phyloP scores from a whole-genome alignment of 1,140 invertebrate genomes.

The Himalopsyche phryganea region DNA sequence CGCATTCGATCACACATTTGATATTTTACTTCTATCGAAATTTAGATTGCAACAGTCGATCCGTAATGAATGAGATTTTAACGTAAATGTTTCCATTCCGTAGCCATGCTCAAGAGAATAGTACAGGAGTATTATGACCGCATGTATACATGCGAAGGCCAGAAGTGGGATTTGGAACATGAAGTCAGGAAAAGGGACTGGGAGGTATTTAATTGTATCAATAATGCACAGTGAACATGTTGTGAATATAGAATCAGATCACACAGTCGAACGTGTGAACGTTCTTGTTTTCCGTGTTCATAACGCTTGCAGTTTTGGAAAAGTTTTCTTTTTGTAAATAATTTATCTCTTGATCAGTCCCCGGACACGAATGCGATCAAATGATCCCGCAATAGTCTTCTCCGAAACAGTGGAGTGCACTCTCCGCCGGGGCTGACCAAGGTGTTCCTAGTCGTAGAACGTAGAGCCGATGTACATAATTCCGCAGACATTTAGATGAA shows the following conservation, averaged over 20 bases:
- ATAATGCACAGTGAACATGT: conserved; percentile 46
- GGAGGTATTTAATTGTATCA: conserved; percentile 75
- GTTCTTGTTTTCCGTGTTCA: conserved; percentile 50
- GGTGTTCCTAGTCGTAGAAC: conserved; percentile 24
- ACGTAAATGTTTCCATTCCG: conserved; percentile 51
- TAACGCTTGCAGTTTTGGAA: conserved; percentile 54
- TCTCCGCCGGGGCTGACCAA: conserved; percentile 31
- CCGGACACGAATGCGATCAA: conserved; percentile 18
- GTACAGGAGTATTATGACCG: conserved; percentile 93
- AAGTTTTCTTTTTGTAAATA: conserved; percentile 52
- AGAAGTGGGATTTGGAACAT: conserved; percentile 99
- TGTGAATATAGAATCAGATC: conserved; percentile 55
- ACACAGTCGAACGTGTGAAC: conserved; percentile 53
- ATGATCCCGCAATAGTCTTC: not conserved
- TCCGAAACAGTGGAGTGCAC: not conserved
- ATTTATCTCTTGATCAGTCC: conserved; percentile 36
- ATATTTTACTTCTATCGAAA: conserved; percentile 7
- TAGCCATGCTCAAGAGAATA: conserved; percentile 82
- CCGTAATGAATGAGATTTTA: conserved; percentile 22
- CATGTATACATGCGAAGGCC: conserved; percentile 93
- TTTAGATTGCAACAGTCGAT: conserved; percentile 1
- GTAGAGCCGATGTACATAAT: conserved; percentile 33
- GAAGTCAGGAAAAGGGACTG: conserved; percentile 97
- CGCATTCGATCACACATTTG: conserved; percentile 6
- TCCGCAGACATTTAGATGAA: conserved; percentile 28